Evolutionary conservation across 2,113 vertebrate species (phyloP), one percentile per base, ranked within the genome.

Genomic region (Anthoscopus minutus): DNA sequence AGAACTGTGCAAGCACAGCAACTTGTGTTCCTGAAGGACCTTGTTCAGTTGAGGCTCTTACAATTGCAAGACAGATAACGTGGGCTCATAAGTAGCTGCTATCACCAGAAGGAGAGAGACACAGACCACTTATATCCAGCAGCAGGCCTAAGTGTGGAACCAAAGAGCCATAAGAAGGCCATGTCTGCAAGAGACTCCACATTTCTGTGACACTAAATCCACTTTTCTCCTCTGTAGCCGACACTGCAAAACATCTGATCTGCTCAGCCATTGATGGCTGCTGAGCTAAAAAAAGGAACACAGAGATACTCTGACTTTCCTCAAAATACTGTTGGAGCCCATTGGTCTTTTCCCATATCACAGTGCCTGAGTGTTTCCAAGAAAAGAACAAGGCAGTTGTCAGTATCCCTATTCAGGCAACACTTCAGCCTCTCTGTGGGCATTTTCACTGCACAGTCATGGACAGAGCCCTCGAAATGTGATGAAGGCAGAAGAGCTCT

Each of bases 241-340:
- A 58, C 65, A 37, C 35, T 33, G 53, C 54, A 78, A 78, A 89
- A 69, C 89, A 91, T 64, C 61, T 86, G 85, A 93, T 81, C 69
- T 84, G 61, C 77, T 88, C 42, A 47, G 54, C 47, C 60, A 77
- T 0, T 79, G 51, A 86, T 13, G 50, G 81, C 65, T 67, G 62
- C 56, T 78, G 48, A 73, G 81, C 91, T 95, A 96, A 94, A 94
- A 96, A 87, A 92, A 89, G 93, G 72, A 93, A 62, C 73, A 71
- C 20, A 28, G 54, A 91, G 60, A 28, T 48, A 47, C 61, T 21
- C 40, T 79, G 87, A 40, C 65, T 74, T 87, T 83, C 62, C 82
- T 83, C 81, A 74, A 60, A 88, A 62, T 21, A 35, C 11, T 69
- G 51, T 33, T 79, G 48, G 4, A 60, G 66, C 31, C 53, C 64